phyloP scores from a whole-genome alignment of 2,888 invertebrate species.

The Ischnura elegans region DNA sequence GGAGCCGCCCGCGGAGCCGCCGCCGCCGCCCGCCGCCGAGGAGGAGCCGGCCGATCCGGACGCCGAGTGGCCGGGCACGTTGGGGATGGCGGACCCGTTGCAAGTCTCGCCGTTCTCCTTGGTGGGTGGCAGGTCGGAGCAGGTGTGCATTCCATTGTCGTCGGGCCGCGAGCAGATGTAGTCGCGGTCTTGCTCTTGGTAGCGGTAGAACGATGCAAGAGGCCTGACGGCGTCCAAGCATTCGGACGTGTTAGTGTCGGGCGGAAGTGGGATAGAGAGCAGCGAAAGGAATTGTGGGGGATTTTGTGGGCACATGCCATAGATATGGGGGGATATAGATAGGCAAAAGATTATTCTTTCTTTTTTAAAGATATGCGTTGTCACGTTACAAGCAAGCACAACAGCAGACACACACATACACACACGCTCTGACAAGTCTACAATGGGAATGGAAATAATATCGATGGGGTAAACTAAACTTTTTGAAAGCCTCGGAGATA shows the following conservation, averaged over 20 bases:
- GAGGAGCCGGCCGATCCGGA: conserved; percentile 77
- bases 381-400: neutral
- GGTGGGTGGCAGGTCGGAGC: conserved; percentile 89
- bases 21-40: conserved; percentile 85
- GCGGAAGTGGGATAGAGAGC: neutral
- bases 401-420: neutral
- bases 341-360: neutral
- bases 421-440: neutral
- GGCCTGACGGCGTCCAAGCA: conserved; percentile 75
- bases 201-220: conserved; percentile 91
- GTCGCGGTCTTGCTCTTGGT: conserved; percentile 91
- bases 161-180: conserved; percentile 97
- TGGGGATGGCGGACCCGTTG: conserved; percentile 84
- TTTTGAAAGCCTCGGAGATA: too few relatives aligned
- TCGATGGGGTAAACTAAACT: too few relatives aligned
- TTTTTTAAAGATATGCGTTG: neutral
- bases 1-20: conserved; percentile 87
- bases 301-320: neutral
- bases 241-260: conserved; percentile 32
- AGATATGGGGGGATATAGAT: neutral
- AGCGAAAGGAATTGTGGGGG: neutral
- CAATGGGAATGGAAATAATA: too few relatives aligned
- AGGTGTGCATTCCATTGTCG: conserved; percentile 96
- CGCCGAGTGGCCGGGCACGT: conserved; percentile 70
- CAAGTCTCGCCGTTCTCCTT: conserved; percentile 87